Conservation (phyloP, 2,888 invertebrate genomes). For the Drosophila tanythrix region DNA sequence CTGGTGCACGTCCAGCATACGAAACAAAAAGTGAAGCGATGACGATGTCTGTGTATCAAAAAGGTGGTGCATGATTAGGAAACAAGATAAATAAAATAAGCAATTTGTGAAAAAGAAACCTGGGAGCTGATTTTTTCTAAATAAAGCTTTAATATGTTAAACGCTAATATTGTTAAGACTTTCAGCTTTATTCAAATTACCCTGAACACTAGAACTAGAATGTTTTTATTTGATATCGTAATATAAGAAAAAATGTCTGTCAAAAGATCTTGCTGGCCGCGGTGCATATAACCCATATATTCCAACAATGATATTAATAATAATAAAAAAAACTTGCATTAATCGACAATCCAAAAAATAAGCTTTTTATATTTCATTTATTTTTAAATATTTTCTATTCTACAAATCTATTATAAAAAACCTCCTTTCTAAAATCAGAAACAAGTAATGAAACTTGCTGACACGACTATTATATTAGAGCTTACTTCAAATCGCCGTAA, state of each 20-base stretch:
- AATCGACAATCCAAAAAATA: no score
- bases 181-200: not conserved
- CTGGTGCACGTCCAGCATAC: conserved; percentile 95
- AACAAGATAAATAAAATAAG: not conserved
- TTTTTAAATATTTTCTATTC: no score
- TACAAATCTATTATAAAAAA: rapidly evolving
- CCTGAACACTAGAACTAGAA: not conserved
- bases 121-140: not conserved
- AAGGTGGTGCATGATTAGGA: not conserved
- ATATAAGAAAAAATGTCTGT: not conserved
- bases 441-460: no score
- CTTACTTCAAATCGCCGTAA: no score
- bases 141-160: not conserved
- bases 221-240: not conserved
- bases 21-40: conserved; percentile 95
- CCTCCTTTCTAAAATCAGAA: no score
- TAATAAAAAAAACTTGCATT: no score
- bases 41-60: conserved; percentile 87
- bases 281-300: no score
- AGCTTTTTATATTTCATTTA: no score
- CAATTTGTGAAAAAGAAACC: not conserved
- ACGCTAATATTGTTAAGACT: not conserved
- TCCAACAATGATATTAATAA: no score
- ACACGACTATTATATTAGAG: no score
- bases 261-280: no score